Base-by-base conservation (phyloP, 35 echinoderm and acorn worm species). In the Antedon bifida region DNA sequence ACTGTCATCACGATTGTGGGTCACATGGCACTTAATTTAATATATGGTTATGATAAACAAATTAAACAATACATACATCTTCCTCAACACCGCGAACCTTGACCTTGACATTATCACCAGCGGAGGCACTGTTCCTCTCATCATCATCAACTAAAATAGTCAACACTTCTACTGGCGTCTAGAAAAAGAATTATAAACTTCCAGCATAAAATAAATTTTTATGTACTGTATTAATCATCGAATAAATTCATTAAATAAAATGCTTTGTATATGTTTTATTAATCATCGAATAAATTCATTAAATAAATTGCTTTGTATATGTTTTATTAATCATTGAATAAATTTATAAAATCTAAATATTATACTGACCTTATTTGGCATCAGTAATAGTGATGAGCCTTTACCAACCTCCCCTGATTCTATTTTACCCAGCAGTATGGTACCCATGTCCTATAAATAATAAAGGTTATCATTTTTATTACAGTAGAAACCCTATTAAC, bases 351-450 rank as follows among this genome's bases (percentile, higher is more conserved):
- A n/a, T 7, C 38, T 7, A 84, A 21, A 78, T 32, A 33, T 39
- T 38, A 34, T 33, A 51, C 56, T 90, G 90, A 99, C 95, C 85
- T 99, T 99, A 79, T 99, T 99, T 55, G 95, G 95, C 95, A 99
- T 99, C 26, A 99, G 78, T 0, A 89, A 39, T 30, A 90, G 36
- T 34, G 88, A 85, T 34, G 82, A 75, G 76, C 95, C 95, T 77
- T 90, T 99, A 45, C 34, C 33, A 55, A 99, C 83, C 33, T 77
- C 88, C 39, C 95, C 95, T 74, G 90, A 92, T 89, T 99, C 95
- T 32, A 99, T 82, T 88, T 99, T 99, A 16, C 95, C 95, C 30
- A 99, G 83, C 16, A 99, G 86, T 75, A 99, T 99, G 7, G 95
- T 99, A 76, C 95, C 95, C 95, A 99, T 99, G 75, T 99, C 95